Evolutionary conservation across 37 sponge, comb jelly and placozoan genomes (phyloP), one percentile per base, ranked within the genome.

Genomic region (Chondrilla cf. caribensis): DNA sequence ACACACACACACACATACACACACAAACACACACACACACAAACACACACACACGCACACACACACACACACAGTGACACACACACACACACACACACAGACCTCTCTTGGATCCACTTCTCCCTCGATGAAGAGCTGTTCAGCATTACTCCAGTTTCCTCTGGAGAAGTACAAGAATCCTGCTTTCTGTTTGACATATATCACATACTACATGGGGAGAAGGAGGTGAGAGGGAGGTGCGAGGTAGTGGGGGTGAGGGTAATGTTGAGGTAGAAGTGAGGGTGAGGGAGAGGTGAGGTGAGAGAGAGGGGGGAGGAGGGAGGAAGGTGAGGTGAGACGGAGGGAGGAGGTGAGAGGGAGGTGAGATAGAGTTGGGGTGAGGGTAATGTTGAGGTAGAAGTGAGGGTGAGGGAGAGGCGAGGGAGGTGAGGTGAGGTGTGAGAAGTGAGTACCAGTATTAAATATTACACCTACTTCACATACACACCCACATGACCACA

Each of bases 71-170:
- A 47, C 51, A 47, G 51, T 14, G 6, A 11, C 51, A 47, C 11
- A 47, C 51, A 47, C 9, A 47, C 51, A 47, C 51, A 47, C 51
- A 47, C 51, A 14, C 11, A 47, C 6, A 47, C 11, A 47, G n/a
- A n/a, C 87, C 90, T 93, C 90, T 35, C 94, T 22, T 3, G 87
- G 87, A 70, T 93, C 94, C 41, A 81, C 37, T 41, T 55, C 85
- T 33, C 90, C 78, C 72, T 93, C 94, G 29, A 55, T 26, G 3
- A 93, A 60, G 21, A 89, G 87, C 17, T 37, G 42, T 39, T 83
- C 90, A 18, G 90, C 87, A 26, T 77, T 54, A 22, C 80, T 83
- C 54, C 79, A 93, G 28, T 79, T 11, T 24, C 87, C 87, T 5
- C 31, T 44, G 24, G 73, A 31, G 35, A 93, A 79, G 75, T 79